phyloP scores from a whole-genome alignment of 2,888 invertebrate species.

The Drosophila meridiana region DNA sequence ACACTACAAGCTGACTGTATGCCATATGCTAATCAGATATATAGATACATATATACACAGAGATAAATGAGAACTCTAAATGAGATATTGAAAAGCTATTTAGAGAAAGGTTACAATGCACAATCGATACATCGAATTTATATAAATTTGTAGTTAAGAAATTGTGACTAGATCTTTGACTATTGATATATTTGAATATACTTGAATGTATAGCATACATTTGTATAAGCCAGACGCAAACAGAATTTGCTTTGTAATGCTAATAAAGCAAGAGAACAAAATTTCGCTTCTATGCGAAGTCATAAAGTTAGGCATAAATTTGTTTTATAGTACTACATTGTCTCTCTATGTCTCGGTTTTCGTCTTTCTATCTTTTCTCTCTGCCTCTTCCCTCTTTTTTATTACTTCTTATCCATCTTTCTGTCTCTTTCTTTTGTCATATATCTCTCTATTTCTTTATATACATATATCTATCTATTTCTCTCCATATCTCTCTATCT shows the following conservation, averaged over 20 bases:
- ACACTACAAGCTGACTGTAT: conserved; percentile 16
- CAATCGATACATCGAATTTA: background rate
- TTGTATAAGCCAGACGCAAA: background rate
- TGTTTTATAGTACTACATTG: background rate
- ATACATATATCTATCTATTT: background rate
- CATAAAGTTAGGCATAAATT: background rate
- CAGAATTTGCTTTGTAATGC: background rate
- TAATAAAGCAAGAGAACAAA: no score
- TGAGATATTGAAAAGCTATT: background rate
- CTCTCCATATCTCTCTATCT: background rate
- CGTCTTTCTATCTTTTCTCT: no score
- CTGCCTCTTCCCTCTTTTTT: no score
- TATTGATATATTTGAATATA: background rate
- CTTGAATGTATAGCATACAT: background rate
- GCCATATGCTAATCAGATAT: background rate
- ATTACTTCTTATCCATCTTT: no score
- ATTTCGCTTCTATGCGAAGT: background rate
- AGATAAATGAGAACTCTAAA: no score
- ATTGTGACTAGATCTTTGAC: background rate
- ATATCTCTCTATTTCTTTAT: background rate
- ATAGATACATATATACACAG: no score
- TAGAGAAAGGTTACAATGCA: background rate
- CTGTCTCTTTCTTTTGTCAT: background rate
- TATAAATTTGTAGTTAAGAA: background rate
- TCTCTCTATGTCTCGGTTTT: no score